Evolutionary conservation across 1,140 invertebrate genomes (phyloP).

Genomic region (Maniola jurtina): DNA sequence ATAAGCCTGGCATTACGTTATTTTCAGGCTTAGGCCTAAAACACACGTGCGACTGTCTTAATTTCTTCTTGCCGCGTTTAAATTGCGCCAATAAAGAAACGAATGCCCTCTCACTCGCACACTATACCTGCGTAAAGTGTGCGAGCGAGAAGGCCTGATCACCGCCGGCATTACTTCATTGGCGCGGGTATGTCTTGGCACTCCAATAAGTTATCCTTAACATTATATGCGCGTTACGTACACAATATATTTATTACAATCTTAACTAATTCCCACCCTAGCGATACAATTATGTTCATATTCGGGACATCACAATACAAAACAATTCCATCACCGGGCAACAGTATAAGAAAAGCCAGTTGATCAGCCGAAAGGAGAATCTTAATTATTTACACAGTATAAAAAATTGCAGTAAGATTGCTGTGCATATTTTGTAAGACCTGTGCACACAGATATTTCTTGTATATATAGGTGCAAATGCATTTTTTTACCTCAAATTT

Average conservation of each 20-base stretch:
- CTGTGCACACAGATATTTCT: constrained; percentile 8
- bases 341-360: constrained; percentile 38
- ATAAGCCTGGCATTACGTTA: constrained; percentile 9
- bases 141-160: no score
- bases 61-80: no score
- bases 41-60: neutral
- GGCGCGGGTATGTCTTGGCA: constrained; percentile 2
- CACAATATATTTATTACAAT: constrained; percentile 28
- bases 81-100: neutral
- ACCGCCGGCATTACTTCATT: neutral
- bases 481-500: neutral
- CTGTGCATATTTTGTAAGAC: constrained; percentile 16
- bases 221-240: constrained; percentile 38
- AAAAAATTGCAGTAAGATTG: constrained; percentile 14
- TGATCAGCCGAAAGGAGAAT: constrained; percentile 24
- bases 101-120: no score
- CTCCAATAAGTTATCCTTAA: constrained; percentile 43
- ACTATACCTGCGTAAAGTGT: no score
- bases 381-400: constrained; percentile 12
- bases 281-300: constrained; percentile 12
- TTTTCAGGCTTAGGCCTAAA: constrained; percentile 1
- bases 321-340: constrained; percentile 40
- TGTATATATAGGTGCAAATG: neutral
- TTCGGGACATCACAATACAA: constrained; percentile 39
- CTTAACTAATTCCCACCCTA: constrained; percentile 29